A percentile compares a stretch with the other conserved stretches of the same genome.
These are phyloP conservation scores for Drosophila orena DNA, from an alignment of 1,140 invertebrate genomes.

Conservation along the genomic window DNA sequence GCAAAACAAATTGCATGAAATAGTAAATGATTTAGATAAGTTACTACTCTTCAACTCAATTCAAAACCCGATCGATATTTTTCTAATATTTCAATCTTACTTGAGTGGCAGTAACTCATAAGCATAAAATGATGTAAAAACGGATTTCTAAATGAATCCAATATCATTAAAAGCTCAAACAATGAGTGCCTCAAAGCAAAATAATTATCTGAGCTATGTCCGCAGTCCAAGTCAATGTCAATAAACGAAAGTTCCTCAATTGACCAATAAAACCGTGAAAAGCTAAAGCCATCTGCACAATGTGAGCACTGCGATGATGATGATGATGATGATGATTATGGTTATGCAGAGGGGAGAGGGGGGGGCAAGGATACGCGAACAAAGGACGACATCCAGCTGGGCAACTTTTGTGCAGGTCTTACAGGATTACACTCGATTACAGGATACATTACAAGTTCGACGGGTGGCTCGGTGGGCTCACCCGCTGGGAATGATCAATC, in stretches of 20 bases:
- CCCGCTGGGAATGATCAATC: constrained; percentile 84
- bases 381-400: constrained; percentile 70
- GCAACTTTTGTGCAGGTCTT: constrained; percentile 66
- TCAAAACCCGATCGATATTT: too few relatives aligned
- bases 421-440: constrained; percentile 82
- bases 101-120: too few relatives aligned
- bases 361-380: constrained; percentile 28
- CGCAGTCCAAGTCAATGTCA: constrained; percentile 26
- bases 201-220: constrained; percentile 29
- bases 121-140: too few relatives aligned
- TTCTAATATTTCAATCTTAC: too few relatives aligned
- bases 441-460: constrained; percentile 76
- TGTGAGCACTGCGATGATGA: constrained; percentile 21
- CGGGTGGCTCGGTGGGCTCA: constrained; percentile 65
- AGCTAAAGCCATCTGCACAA: constrained; percentile 54
- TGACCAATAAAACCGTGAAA: constrained; percentile 55
- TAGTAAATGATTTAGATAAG: too few relatives aligned
- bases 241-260: constrained; percentile 30
- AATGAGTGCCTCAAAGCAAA: constrained; percentile 4
- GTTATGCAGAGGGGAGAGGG: constrained; percentile 10
- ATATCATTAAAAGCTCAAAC: background rate
- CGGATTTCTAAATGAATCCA: background rate
- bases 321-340: constrained; percentile 9
- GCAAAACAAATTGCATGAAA: too few relatives aligned
- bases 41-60: too few relatives aligned